Base-by-base conservation (phyloP, 2,797 vertebrate species). In the Otolemur crassicaudatus region DNA sequence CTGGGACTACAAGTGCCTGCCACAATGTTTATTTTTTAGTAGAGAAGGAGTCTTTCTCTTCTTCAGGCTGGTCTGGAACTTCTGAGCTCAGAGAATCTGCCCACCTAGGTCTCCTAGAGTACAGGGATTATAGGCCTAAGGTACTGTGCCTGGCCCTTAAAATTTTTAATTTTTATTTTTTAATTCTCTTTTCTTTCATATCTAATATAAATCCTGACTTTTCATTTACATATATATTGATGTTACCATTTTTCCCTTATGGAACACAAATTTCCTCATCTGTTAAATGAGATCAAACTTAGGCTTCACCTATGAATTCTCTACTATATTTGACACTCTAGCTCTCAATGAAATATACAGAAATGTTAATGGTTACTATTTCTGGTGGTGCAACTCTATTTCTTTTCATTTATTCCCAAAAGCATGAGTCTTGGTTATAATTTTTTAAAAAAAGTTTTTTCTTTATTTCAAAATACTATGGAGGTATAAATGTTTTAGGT, bases 141-240 rank as follows among this genome's bases (percentile, higher is more conserved):
- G 40, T 5, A 43, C 40, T 43, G 40, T 43, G 40, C 40, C 40
- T 43, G 40, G 29, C 27, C 70, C 70, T 83, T n/a, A 94, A 73
- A 90, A 81, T 73, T 81, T 90, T 88, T 60, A 31, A 58, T 85
- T 89, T 23, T 7, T 90, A 12, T 63, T 40, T 88, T 73, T 94
- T 8, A 19, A 17, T 85, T 16, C 20, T 94, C 27, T n/a, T 89
- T 17, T 79, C 22, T 92, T 7, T 29, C n/a, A 86, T 80, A 75
- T 49, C 13, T 79, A 75, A 73, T 85, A 25, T 87, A 87, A 77
- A 91, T 60, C 3, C 20, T 84, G 37, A 88, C 31, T 58, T 13
- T 96, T 91, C 5, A 79, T 77, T 16, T 58, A 83, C 25, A 60
- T 67, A 27, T 77, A 34, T 60, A 67, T 80, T 40, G 69, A 94